Base-by-base conservation (phyloP, 2,888 invertebrate species). In the Rambutsinella grinnellia region DNA sequence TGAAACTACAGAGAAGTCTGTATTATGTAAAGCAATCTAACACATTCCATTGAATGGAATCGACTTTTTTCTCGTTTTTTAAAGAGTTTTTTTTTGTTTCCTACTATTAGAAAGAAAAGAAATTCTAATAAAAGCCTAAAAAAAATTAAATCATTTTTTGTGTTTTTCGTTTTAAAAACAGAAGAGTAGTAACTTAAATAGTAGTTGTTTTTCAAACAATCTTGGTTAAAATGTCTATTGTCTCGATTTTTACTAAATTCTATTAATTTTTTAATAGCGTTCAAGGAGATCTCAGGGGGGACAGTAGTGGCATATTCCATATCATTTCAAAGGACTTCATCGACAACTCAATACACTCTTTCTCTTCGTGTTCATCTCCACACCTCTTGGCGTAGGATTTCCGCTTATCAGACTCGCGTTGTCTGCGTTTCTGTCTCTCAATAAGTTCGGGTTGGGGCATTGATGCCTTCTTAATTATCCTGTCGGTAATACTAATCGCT, bases 291-390 rank as follows among this genome's bases (percentile, higher is more conserved):
- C 80, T 56, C 6, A 80, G 75, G 5, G 27, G 80, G 28, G 80
- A 80, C 44, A 80, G 66, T 17, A 76, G 69, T 44, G 74, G 77
- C 54, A 53, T 54, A 28, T 62, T 75, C 79, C 69, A 77, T 57
- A 79, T 79, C 75, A 80, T 76, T 71, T 80, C 80, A 65, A 80
- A 78, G 8, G 79, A 74, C 51, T 80, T 80, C 67, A 80, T 70
- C 8, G 80, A 76, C 49, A 76, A 66, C 47, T 80, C 80, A 36
- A 80, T 76, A 15, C 60, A 68, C 36, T 80, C 80, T 63, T 56
- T 62, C 17, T 76, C 67, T 44, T 72, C 63, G 15, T 79, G 79
- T 53, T 80, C 80, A 23, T 76, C 70, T 15, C 69, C 78, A 28
- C 70, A 76, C 47, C 70, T 53, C 27, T 67, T 49, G n/a, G 80